Conservation (phyloP, 2,797 vertebrate genomes). For the Calcarius lapponicus region DNA sequence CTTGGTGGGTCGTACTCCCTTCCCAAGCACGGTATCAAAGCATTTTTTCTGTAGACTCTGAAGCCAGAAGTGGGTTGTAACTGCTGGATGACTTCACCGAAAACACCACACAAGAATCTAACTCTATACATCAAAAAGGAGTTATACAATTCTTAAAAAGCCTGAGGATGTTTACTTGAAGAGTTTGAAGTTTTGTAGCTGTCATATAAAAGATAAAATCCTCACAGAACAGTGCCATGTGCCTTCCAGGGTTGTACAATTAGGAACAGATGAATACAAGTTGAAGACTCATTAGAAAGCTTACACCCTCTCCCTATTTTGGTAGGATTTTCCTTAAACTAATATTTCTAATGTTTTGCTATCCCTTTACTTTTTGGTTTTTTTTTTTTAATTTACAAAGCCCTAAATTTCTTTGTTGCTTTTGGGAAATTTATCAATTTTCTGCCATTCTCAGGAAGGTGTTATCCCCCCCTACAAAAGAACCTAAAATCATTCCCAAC, state of each 20-base stretch:
- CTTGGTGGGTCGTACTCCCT: conserved; percentile 21
- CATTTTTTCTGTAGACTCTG: background rate
- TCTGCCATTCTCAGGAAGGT: background rate
- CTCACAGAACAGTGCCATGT: background rate
- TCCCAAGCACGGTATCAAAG: background rate
- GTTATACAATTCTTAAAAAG: background rate
- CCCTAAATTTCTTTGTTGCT: background rate
- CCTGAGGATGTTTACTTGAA: conserved; percentile 3
- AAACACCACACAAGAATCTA: background rate
- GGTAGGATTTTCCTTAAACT: background rate
- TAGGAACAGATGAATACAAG: background rate
- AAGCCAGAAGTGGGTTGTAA: conserved; percentile 1
- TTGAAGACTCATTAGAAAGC: background rate
- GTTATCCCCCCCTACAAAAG: background rate
- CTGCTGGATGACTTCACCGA: background rate
- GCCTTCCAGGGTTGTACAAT: conserved; percentile 19
- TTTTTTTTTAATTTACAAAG: background rate
- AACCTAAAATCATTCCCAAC: background rate
- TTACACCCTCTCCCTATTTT: background rate
- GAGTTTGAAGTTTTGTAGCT: conserved; percentile 18
- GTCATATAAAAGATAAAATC: conserved; percentile 12
- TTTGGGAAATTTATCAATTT: background rate
- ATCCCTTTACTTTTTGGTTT: background rate
- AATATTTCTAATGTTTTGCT: background rate
- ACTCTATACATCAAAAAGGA: conserved; percentile 5